Base-by-base conservation (phyloP, 2,797 vertebrate species). In the Myripristis murdjan region DNA sequence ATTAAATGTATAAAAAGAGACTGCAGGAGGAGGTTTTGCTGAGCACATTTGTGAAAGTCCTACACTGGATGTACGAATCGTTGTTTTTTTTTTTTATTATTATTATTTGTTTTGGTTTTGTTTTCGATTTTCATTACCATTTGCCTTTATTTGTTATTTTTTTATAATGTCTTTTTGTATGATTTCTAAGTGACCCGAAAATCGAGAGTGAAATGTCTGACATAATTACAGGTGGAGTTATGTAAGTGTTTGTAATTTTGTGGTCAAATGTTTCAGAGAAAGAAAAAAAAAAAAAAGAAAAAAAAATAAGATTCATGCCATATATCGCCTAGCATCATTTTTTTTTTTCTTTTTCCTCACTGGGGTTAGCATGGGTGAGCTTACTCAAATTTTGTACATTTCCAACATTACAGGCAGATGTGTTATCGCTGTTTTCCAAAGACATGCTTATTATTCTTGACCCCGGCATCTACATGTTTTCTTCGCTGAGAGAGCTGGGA, bases 41-140 rank as follows among this genome's bases (percentile, higher is more conserved):
- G 87, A 86, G 92, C 88, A 91, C 92, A 90, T 93, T 89, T 91
- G 91, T 95, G 90, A 95, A 95, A 94, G 94, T 95, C 92, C 85
- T 91, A 95, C 95, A 95, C 95, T 95, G 95, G 94, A 95, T 95
- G 89, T 93, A 92, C 73, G 78, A 82, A 85, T 70, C 39, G 60
- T 76, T 86, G 81, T 77, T 46, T 73, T 75, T 66, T 53, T 14
- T 59, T 55, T 53, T n/a, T n/a, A 85, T 70, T 39, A 60, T 76
- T 86, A 81, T 77, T 46, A 73, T 75, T 66, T 57, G 14, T 59
- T 55, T 53, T n/a, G n/a, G n/a, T 66, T 22, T 80, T 35, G 71
- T 53, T 80, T 74, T 31, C 31, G 1, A 64, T 66, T 74, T 73
- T 60, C 78, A 82, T 88, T 84, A 77, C 60, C 85, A 79, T 91